A percentile compares a stretch with the other conserved stretches of the same genome.
Conservation (phyloP, 2,888 invertebrate genomes). For the Galerucella pusilla region DNA sequence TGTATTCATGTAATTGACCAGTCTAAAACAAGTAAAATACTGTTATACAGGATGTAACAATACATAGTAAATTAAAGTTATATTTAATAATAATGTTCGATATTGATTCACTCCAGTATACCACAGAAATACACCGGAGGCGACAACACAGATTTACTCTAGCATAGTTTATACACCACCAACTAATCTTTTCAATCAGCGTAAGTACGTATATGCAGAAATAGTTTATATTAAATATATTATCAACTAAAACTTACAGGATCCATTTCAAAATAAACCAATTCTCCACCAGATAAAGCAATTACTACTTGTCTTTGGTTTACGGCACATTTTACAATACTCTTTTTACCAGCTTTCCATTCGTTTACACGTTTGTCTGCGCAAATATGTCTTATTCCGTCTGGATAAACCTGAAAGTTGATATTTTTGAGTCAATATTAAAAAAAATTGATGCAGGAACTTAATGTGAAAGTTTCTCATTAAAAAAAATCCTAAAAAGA, state of each 20-base stretch:
- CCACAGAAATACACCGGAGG: constrained; percentile 59
- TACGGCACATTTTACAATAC: constrained; percentile 97
- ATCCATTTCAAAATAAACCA: constrained; percentile 99
- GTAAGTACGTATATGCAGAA: constrained; percentile 34
- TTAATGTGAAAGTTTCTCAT: no score
- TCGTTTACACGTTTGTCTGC: constrained; percentile 98
- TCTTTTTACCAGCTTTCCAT: constrained; percentile 98
- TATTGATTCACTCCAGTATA: constrained; percentile 65
- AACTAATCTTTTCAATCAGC: constrained; percentile 32
- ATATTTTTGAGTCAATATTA: no score
- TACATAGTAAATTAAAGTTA: no score
- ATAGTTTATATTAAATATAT: constrained; percentile 28
- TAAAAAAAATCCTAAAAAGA: not conserved
- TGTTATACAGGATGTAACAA: not conserved
- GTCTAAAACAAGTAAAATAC: constrained; percentile 72
- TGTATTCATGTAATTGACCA: constrained; percentile 98
- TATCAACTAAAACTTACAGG: constrained; percentile 76
- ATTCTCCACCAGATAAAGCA: constrained; percentile 95
- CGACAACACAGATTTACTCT: constrained; percentile 61
- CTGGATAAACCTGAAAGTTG: constrained; percentile 84
- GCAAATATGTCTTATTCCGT: constrained; percentile 97
- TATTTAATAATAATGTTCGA: constrained; percentile 47
- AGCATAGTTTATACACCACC: constrained; percentile 51
- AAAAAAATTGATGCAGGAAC: no score
- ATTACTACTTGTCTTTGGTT: constrained; percentile 99